phyloP scores from a whole-genome alignment of 1,140 invertebrate genomes.

The Araneus ventricosus region DNA sequence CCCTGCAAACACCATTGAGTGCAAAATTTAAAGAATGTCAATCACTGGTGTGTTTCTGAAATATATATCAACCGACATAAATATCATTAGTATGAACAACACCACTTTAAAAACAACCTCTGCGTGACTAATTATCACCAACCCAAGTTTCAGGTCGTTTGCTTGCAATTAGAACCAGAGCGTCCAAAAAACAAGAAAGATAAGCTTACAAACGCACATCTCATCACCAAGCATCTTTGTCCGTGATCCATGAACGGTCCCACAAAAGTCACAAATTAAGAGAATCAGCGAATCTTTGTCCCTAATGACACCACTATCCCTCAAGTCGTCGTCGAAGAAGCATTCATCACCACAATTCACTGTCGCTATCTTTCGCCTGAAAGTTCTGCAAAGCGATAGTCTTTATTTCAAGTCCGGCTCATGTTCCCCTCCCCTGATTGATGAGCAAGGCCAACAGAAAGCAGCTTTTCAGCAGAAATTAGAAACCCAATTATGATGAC shows the following conservation, averaged over 20 bases:
- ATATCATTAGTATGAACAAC: background rate
- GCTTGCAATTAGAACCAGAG: background rate
- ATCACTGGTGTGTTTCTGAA: no score
- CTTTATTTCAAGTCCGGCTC: background rate
- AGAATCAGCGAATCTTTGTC: background rate
- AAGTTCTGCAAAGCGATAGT: background rate
- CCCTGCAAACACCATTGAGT: no score
- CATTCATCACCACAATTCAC: background rate
- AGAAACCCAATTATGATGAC: constrained; percentile 30
- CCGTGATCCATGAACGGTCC: background rate
- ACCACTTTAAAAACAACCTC: background rate
- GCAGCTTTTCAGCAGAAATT: background rate
- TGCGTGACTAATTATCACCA: background rate
- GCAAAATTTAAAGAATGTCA: no score
- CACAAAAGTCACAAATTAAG: background rate
- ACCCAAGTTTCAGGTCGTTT: background rate
- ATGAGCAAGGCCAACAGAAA: background rate
- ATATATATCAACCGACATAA: no score
- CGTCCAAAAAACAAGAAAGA: background rate
- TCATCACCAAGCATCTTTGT: background rate
- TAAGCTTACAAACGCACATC: background rate
- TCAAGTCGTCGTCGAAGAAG: background rate
- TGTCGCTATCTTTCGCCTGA: background rate
- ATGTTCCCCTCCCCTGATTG: background rate
- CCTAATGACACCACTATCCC: background rate